Evolutionary conservation across 2,888 invertebrate genomes (phyloP), one percentile per base, ranked within the genome.

Genomic region (Palloptera scutellata): DNA sequence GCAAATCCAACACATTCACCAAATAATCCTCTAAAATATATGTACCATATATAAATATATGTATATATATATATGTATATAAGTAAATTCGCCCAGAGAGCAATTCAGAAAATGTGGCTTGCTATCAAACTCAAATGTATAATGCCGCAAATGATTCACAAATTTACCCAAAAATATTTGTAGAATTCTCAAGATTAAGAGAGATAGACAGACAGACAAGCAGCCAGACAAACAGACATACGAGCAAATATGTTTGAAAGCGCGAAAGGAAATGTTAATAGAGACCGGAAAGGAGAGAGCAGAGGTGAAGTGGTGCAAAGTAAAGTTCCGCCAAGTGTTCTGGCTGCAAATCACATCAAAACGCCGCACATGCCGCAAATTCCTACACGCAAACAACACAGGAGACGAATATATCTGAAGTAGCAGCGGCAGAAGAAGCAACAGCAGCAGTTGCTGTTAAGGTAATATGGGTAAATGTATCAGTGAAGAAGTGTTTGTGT

Each of bases 401-500:
- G 6, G 30, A 30, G 30, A 30, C 30, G 6, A 30, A 30, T 30
- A 30, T 30, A 15, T 48, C 6, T 13, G 15, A 48, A 48, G 51
- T n/a, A 48, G 15, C 51, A 48, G 51, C 13, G 6, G 6, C 51
- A 15, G 6, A n/a, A 8, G 2, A 13, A 48, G 13, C 15, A 13
- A 4, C 51, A 48, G 15, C 1, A 48, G 51, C 13, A n/a, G 51
- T 8, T 48, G 15, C 51, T 48, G 15, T 48, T 60, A 60, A 60
- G 20, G 60, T 48, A 48, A 51, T 58, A 43, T 17, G 43, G 42
- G 42, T 43, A 15, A 58, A 15, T 58, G 15, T 58, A 13, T 41
- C 1, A 40, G 45, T 30, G 30, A 40, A 40, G 8, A 3, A 48
- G 19, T 61, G 43, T 40, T 10, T n/a, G 40, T 51, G n/a, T 48